phyloP scores from a whole-genome alignment of 2,797 vertebrate genomes.

The Zalophus californianus region DNA sequence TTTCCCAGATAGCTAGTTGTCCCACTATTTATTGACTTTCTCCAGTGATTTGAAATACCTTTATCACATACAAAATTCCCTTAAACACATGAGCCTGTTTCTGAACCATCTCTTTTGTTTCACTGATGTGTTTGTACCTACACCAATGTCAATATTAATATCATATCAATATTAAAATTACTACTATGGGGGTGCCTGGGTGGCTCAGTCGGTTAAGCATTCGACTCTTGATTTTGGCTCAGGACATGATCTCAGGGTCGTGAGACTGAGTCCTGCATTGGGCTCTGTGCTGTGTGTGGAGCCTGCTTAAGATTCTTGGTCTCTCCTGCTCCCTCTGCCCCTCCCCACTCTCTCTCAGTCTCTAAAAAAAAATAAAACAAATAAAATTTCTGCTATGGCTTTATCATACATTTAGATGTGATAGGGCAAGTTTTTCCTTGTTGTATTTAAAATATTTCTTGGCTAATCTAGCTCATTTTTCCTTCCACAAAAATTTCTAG shows the following conservation, averaged over 20 bases:
- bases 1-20: slow-evolving; percentile 30
- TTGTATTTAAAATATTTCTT: slow-evolving; percentile 50
- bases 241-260: background rate
- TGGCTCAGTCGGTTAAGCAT: background rate
- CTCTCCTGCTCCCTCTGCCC: background rate
- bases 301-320: background rate
- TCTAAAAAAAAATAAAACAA: background rate
- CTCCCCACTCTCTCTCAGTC: background rate
- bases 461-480: slow-evolving; percentile 54
- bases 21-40: background rate
- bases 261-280: background rate
- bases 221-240: background rate
- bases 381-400: background rate
- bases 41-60: slow-evolving; percentile 27
- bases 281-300: background rate
- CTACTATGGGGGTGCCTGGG: background rate
- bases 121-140: background rate
- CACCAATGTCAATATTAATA: background rate
- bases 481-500: slow-evolving; percentile 51
- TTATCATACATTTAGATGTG: slow-evolving; percentile 12
- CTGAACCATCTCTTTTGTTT: slow-evolving; percentile 10
- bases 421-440: background rate
- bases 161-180: background rate
- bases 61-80: background rate
- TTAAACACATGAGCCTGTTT: slow-evolving; percentile 10